These are phyloP conservation scores for Sebastes kiyomatsui DNA, from an alignment of 2,797 vertebrate species.

Conservation along the genomic window DNA sequence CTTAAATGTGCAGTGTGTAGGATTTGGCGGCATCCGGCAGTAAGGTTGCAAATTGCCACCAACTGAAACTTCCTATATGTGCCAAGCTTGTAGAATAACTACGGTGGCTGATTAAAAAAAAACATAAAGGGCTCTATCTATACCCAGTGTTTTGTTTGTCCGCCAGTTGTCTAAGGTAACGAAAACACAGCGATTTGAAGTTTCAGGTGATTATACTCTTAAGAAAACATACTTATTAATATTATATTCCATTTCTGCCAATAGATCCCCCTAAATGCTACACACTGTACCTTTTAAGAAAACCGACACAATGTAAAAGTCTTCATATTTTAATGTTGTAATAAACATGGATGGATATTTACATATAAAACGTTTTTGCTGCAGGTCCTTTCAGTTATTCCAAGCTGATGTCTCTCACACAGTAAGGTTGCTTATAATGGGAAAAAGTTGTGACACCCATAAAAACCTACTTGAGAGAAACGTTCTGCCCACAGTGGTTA, in stretches of 20 bases:
- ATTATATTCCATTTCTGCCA: not conserved
- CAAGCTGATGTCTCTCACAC: not conserved
- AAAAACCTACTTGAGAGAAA: not conserved
- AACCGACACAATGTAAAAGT: not conserved
- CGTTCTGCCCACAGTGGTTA: not conserved
- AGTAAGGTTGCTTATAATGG: not conserved
- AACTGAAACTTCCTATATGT: not conserved
- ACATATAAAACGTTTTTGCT: not conserved
- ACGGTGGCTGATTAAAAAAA: too few species aligned
- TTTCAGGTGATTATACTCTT: not conserved
- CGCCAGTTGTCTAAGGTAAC: not conserved
- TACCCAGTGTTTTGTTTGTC: too few species aligned
- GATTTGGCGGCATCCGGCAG: not conserved
- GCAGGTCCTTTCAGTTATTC: not conserved
- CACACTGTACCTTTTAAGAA: not conserved
- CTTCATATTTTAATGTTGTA: slow-evolving; percentile 20
- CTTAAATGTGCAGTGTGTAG: not conserved
- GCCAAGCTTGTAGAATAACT: too few species aligned
- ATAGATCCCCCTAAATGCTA: not conserved
- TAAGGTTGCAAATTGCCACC: not conserved
- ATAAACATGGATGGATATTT: slow-evolving; percentile 49
- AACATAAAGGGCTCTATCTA: too few species aligned
- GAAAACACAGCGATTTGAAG: not conserved
- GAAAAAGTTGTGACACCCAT: not conserved
- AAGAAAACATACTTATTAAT: not conserved